Evolutionary conservation across 2,797 vertebrate species (phyloP).

Genomic region (Aplochiton taeniatus): DNA sequence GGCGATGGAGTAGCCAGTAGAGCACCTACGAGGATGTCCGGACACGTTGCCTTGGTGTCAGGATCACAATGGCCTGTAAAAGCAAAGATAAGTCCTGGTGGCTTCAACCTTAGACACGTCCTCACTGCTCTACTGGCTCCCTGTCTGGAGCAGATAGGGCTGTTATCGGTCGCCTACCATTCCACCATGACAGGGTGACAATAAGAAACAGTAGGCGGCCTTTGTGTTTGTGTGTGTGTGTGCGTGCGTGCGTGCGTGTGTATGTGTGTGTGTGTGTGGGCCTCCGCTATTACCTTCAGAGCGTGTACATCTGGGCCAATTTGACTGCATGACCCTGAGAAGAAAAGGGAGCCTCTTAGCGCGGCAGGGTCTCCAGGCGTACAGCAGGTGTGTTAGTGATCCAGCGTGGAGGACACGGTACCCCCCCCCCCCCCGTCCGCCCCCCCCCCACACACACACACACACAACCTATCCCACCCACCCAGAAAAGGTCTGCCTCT

Average conservation of each 20-base stretch:
- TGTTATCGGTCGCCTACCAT: conserved; percentile 49
- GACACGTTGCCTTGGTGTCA: conserved; percentile 10
- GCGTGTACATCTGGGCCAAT: too few species aligned
- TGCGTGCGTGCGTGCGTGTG: conserved; percentile 40
- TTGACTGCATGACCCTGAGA: too few species aligned
- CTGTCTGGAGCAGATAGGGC: conserved; percentile 59
- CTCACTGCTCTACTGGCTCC: conserved; percentile 56
- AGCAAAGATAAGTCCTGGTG: conserved; percentile 45
- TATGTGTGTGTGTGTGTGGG: background rate
- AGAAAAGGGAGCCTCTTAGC: too few species aligned
- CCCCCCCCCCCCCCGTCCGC: too few species aligned
- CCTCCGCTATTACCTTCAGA: too few species aligned
- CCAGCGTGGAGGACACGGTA: too few species aligned
- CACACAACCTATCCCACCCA: too few species aligned
- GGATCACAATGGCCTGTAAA: conserved; percentile 30
- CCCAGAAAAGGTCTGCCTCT: too few species aligned
- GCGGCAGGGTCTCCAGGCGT: background rate
- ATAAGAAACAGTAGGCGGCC: conserved; percentile 7
- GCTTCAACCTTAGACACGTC: conserved; percentile 42
- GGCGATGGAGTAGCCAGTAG: conserved; percentile 4
- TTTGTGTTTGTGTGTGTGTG: conserved; percentile 22
- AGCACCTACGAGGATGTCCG: conserved; percentile 1
- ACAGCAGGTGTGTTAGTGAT: conserved; percentile 33
- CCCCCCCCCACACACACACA: too few species aligned
- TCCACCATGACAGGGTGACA: conserved; percentile 46